Conservation (phyloP, 2,797 vertebrate species). For the Tamandua tetradactyla region DNA sequence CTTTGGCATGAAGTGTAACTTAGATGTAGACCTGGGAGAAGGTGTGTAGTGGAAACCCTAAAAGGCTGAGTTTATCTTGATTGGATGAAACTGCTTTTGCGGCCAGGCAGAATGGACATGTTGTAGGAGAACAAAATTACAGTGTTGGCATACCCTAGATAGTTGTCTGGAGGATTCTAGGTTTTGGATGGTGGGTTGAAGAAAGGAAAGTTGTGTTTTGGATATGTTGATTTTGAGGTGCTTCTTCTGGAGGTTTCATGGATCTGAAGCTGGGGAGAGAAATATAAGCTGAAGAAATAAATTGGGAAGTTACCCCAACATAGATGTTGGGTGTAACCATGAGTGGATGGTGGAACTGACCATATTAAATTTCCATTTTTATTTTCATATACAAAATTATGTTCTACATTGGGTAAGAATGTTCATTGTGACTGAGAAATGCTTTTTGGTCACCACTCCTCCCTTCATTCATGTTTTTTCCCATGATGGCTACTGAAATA, state of each 20-base stretch:
- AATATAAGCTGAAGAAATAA: not conserved
- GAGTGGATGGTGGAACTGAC: not conserved
- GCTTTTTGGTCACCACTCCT: not conserved
- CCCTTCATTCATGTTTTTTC: not conserved
- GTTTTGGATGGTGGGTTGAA: not conserved
- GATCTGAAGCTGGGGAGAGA: not conserved
- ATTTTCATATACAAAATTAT: constrained; percentile 43
- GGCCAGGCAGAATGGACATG: not conserved
- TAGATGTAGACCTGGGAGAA: not conserved
- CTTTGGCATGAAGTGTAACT: not conserved
- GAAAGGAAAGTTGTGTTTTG: not conserved
- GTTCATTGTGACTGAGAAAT: not conserved
- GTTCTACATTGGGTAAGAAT: not conserved
- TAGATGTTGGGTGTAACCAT: not conserved
- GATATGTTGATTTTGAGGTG: not conserved
- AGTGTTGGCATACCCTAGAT: not conserved
- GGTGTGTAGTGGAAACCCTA: not conserved
- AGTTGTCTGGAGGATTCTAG: not conserved
- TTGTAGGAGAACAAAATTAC: not conserved
- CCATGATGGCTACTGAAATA: not conserved
- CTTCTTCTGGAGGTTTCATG: not conserved
- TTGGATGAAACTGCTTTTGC: not conserved
- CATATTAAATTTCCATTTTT: constrained; percentile 53
- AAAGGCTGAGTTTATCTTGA: not conserved
- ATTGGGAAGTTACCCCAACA: not conserved